Base-by-base conservation (phyloP, 2,888 invertebrate genomes). In the Ischnus inquisitorius region DNA sequence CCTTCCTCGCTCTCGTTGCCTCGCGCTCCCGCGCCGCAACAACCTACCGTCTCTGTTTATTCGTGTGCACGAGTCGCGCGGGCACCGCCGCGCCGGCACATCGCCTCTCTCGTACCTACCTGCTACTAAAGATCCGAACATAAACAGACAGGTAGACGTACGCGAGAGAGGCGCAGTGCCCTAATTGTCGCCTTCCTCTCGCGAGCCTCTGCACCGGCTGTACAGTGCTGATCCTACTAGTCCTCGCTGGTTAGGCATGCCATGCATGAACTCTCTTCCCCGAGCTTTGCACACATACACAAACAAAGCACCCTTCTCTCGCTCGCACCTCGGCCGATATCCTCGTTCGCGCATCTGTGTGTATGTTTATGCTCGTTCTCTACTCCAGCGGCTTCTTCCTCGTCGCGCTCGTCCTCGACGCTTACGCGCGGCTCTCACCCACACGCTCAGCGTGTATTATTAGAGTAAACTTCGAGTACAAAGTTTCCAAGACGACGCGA, bases 181-280 rank as follows among this genome's bases (percentile, higher is more conserved):
- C 90, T 92, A 92, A 92, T 92, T 91, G 92, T 92, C 90, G 89
- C 88, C 91, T 92, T 92, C 92, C 92, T 92, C 89, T 85, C 81
- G 72, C 80, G 83, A 71, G 62, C 65, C 39, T 16, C 48, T 68
- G 72, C 74, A 75, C 74, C 51, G 64, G 51, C 74, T 75, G 25
- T 60, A 76, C 60, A 67, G n/a, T 48, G 67, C 77, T 46, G 72
- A 77, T 77, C 77, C 77, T 72, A 14, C 22, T 80, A 54, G 68
- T 77, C 68, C 77, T 84, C 80, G 43, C 76, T 77, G 72, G 71
- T 80, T 77, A 68, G 69, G 62, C 83, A 72, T 77, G 60, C 79
- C 67, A 48, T n/a, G 51, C 83, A 80, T 69, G 80, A 78, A 84
- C 74, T 51, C 51, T 51, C 51, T 19, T 51, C 19, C 69, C 54